Base-by-base conservation (phyloP, 2,113 vertebrate species). In the Myrmecobius fasciatus region DNA sequence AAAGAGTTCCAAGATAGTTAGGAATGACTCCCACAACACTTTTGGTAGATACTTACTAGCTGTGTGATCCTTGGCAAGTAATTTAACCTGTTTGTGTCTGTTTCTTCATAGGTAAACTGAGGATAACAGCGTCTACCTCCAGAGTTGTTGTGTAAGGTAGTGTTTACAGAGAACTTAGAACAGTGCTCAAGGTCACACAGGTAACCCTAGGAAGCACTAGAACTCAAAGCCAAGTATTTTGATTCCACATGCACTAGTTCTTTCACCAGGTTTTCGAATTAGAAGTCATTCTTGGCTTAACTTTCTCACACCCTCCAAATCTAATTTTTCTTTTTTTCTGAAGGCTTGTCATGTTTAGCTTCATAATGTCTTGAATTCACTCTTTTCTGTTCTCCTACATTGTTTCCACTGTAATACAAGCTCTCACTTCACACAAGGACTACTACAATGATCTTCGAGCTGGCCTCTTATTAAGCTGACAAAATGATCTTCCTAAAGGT, bases 401-500 rank as follows among this genome's bases (percentile, higher is more conserved):
- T 36, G 67, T 75, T 17, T 24, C 20, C 20, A 24, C 20, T 83
- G 20, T 43, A 20, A 20, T 20, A 20, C 31, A 75, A 75, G 36
- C 36, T 75, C 26, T 60, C 31, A 43, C 67, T 20, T 43, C n/a
- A 43, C n/a, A 43, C 24, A n/a, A 22, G 20, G n/a, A 24, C 36
- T 43, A 83, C 2, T 43, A 7, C 6, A 83, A 3, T 2, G 2
- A 83, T 83, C 20, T 9, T 7, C 7, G 24, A 1, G 4, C 7
- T 83, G 67, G n/a, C 20, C 51, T 56, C 54, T 7, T 7, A 54
- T 54, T 89, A 12, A 51, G 47, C 2, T 94, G 56, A 7, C 56
- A 89, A 52, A 90, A 83, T 91, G 52, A 93, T 43, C 60, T 95
- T 92, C 94, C 48, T 46, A 90, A 97, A 94, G 94, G 43, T 94